These are phyloP conservation scores for Eurytoma californica DNA, from an alignment of 2,888 invertebrate genomes.

Conservation along the genomic window DNA sequence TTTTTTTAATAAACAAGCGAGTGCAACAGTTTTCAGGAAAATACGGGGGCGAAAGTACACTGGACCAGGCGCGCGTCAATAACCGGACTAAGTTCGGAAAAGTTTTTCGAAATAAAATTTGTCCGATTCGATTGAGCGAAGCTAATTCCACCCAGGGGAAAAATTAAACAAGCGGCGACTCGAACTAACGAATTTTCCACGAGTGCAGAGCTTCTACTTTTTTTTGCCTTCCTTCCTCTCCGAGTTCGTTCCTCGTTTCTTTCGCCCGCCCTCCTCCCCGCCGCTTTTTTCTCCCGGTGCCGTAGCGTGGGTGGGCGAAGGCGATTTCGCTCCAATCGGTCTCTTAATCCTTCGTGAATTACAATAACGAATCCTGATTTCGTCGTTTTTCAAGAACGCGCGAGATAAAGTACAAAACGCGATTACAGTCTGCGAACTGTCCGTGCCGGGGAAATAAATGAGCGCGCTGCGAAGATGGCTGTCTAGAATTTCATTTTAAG, in stretches of 20 bases:
- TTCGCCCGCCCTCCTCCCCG: background rate
- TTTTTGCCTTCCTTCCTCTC: background rate
- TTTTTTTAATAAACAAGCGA: too few species aligned
- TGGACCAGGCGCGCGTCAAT: too few species aligned
- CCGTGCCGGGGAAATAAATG: background rate
- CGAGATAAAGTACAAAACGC: slow-evolving; percentile 2
- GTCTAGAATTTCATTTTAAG: background rate
- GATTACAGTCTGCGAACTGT: slow-evolving; percentile 4
- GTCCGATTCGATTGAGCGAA: too few species aligned
- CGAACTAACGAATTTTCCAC: background rate
- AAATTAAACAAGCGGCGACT: background rate
- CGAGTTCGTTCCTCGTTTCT: background rate
- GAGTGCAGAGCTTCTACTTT: background rate
- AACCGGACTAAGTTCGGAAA: too few species aligned
- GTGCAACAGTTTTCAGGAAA: too few species aligned
- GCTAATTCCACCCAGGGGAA: too few species aligned
- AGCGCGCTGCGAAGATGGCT: background rate
- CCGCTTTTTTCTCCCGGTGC: background rate
- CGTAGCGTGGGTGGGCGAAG: background rate
- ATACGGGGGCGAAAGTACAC: too few species aligned
- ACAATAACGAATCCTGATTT: slow-evolving; percentile 17
- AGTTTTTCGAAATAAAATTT: too few species aligned
- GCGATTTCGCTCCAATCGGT: slow-evolving; percentile 17
- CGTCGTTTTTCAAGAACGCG: background rate
- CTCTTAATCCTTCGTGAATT: slow-evolving; percentile 8